Evolutionary conservation across 2,797 vertebrate genomes (phyloP).

Genomic region (Bradypodion pumilum): DNA sequence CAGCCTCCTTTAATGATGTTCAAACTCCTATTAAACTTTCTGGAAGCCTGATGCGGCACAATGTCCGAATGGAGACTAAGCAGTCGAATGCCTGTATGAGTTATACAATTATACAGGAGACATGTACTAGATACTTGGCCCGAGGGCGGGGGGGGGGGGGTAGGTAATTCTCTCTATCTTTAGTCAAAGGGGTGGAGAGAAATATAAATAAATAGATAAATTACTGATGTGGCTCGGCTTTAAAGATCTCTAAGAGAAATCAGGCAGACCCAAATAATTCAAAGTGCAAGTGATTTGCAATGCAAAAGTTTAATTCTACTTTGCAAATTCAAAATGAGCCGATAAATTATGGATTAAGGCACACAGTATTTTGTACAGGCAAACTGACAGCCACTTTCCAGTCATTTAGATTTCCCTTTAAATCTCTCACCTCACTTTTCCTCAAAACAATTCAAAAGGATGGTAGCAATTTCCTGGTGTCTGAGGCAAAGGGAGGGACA

Average conservation of each 20-base stretch:
- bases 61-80: conserved; percentile 27
- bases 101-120: conserved; percentile 75
- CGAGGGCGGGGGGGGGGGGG: conserved; percentile 69
- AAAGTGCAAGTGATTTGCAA: conserved; percentile 60
- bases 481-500: background rate
- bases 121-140: conserved; percentile 75
- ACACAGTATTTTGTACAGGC: conserved; percentile 37
- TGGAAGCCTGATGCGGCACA: background rate
- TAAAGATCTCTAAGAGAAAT: conserved; percentile 62
- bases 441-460: conserved; percentile 41
- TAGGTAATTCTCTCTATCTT: conserved; percentile 70
- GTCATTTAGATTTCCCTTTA: conserved; percentile 17
- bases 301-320: conserved; percentile 79
- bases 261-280: conserved; percentile 74
- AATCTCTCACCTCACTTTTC: conserved; percentile 34
- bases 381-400: conserved; percentile 32
- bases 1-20: background rate
- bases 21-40: background rate
- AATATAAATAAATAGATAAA: conserved; percentile 71
- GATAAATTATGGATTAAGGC: conserved; percentile 47
- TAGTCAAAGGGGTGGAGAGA: conserved; percentile 57
- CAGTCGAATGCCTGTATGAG: conserved; percentile 66
- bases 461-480: conserved; percentile 15
- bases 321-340: conserved; percentile 53
- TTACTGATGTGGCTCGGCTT: conserved; percentile 73